These are phyloP conservation scores for Hoplodrina ambigua DNA, from an alignment of 2,888 invertebrate species.

Conservation along the genomic window DNA sequence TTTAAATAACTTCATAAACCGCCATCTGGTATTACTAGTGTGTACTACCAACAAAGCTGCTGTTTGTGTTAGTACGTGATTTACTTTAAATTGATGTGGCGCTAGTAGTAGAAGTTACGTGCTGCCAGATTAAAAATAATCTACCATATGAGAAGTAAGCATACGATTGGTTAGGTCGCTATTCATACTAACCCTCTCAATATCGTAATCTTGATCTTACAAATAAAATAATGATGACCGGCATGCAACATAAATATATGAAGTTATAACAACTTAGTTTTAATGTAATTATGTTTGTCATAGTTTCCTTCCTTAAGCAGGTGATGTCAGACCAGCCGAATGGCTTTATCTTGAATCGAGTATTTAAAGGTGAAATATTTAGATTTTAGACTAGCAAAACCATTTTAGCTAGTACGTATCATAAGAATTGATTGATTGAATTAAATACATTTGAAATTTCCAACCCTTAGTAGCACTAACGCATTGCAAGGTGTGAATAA, in stretches of 20 bases:
- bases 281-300: too few relatives aligned
- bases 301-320: too few relatives aligned
- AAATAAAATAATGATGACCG: too few relatives aligned
- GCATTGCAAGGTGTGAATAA: background rate
- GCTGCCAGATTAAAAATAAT: constrained; percentile 7
- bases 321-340: too few relatives aligned
- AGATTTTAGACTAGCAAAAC: too few relatives aligned
- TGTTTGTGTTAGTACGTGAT: constrained; percentile 13
- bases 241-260: too few relatives aligned
- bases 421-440: background rate
- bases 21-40: constrained; percentile 27
- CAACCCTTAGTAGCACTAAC: background rate
- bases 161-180: background rate
- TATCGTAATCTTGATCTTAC: too few relatives aligned
- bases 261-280: too few relatives aligned
- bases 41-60: background rate
- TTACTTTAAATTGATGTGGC: background rate
- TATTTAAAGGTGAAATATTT: too few relatives aligned
- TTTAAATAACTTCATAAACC: background rate
- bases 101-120: constrained; percentile 14
- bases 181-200: background rate
- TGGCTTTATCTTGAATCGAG: too few relatives aligned
- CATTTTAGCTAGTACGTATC: too few relatives aligned
- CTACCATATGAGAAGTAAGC: background rate
- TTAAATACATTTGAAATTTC: too few relatives aligned